These are phyloP conservation scores for Polydrusus tereticollis DNA, from an alignment of 2,888 invertebrate genomes.

Conservation along the genomic window DNA sequence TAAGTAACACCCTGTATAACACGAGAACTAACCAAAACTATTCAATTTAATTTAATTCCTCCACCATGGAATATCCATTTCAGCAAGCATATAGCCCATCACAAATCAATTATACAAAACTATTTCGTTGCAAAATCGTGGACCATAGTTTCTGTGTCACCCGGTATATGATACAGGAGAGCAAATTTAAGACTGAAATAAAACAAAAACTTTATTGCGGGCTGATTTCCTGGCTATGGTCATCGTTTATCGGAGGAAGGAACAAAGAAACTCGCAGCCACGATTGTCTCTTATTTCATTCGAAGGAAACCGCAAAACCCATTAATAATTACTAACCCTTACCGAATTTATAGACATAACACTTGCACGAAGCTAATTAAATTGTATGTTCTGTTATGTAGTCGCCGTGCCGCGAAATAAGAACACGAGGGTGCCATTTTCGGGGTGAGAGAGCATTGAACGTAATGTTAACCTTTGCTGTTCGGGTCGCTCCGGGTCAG, in stretches of 20 bases:
- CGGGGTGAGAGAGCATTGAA: conserved; percentile 51
- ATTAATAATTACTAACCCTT: conserved; percentile 31
- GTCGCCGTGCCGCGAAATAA: conserved; percentile 40
- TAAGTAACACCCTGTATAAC: too few relatives aligned
- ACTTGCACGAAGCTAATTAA: conserved; percentile 48
- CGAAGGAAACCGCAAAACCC: conserved; percentile 23
- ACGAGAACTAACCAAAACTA: too few relatives aligned
- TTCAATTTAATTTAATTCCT: too few relatives aligned
- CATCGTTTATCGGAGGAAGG: conserved; percentile 3
- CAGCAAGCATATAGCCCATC: too few relatives aligned
- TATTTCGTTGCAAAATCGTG: too few relatives aligned
- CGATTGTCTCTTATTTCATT: conserved; percentile 21
- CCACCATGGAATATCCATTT: too few relatives aligned
- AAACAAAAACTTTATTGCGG: neutral
- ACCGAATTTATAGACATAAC: conserved; percentile 44
- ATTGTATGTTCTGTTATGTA: conserved; percentile 45
- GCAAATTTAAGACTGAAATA: too few relatives aligned
- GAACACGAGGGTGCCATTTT: conserved; percentile 49
- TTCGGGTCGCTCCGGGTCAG: conserved; percentile 46
- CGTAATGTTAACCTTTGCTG: conserved; percentile 51
- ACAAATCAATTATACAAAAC: too few relatives aligned
- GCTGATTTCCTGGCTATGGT: neutral
- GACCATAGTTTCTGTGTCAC: too few relatives aligned
- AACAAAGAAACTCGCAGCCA: conserved; percentile 33
- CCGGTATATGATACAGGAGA: too few relatives aligned